Evolutionary conservation across 2,888 invertebrate species (phyloP).

Genomic region (Napeogenes sylphis): DNA sequence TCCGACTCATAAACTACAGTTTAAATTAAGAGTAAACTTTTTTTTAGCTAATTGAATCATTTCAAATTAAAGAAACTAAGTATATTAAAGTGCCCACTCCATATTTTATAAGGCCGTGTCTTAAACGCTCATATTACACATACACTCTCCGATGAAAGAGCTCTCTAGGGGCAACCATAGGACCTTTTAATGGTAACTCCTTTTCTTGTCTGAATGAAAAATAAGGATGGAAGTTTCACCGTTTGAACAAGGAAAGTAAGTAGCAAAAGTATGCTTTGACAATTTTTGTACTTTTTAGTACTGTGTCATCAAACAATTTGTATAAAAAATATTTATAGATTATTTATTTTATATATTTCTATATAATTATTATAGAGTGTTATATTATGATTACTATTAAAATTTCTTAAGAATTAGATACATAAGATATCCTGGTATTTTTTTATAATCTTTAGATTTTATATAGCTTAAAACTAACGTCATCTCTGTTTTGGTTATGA

Average conservation of each 20-base stretch:
- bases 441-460: too few species aligned
- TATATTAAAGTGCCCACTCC: constrained; percentile 9
- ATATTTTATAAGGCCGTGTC: constrained; percentile 18
- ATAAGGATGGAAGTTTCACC: constrained; percentile 44
- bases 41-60: background rate
- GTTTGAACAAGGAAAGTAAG: constrained; percentile 27
- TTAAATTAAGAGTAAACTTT: too few species aligned
- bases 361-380: too few species aligned
- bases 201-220: constrained; percentile 56
- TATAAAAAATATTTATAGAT: too few species aligned
- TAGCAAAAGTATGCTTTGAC: constrained; percentile 30
- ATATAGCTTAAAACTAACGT: too few species aligned
- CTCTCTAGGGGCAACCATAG: constrained; percentile 62
- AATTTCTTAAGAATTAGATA: too few species aligned
- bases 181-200: constrained; percentile 66
- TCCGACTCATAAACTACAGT: background rate
- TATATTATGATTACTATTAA: too few species aligned
- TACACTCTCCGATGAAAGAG: constrained; percentile 55
- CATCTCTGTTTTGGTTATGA: too few species aligned
- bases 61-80: constrained; percentile 1
- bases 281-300: constrained; percentile 1
- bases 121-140: constrained; percentile 38
- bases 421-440: too few species aligned
- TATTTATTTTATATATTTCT: too few species aligned
- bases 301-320: too few species aligned